Base-by-base conservation (phyloP, 2,888 invertebrate genomes). In the Empis stercorea region DNA sequence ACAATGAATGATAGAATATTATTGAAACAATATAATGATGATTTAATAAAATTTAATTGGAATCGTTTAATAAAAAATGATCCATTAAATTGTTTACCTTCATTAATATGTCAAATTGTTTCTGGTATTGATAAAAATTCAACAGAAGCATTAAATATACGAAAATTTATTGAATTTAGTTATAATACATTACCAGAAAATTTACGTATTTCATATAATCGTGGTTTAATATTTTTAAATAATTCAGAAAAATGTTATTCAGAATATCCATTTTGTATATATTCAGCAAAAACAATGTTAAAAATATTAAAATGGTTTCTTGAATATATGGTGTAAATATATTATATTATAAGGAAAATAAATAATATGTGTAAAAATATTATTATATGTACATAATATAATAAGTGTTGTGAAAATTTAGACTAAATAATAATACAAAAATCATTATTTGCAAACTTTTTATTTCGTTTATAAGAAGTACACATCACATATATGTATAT, bases 271-370 rank as follows among this genome's bases (percentile, higher is more conserved):
- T 63, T 63, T 50, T 69, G 68, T 46, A 55, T 64, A 43, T 69
- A 69, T 54, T 67, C 68, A 4, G 65, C 68, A 10, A 61, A 59
- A 48, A 65, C 61, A 2, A 69, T 69, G 68, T 48, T 69, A 32
- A 61, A 60, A 51, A 58, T 69, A n/a, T 54, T 69, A 30, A 58
- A 59, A 32, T 67, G 65, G 65, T 64, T 68, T 49, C 15, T 39
- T 20, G 39, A 39, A 17, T 34, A 34, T 34, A 34, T 32, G 3
- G 11, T 32, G 10, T 32, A 32, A n/a, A n/a, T n/a, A n/a, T n/a
- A n/a, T n/a, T n/a, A n/a, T n/a, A n/a, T n/a, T n/a, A n/a, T n/a
- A n/a, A n/a, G n/a, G n/a, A n/a, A n/a, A n/a, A n/a, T n/a, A n/a
- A n/a, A n/a, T n/a, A n/a, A n/a, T n/a, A n/a, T n/a, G 32, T 20